Evolutionary conservation across 2,888 invertebrate species (phyloP).

Genomic region (Parthenolecanium corni): DNA sequence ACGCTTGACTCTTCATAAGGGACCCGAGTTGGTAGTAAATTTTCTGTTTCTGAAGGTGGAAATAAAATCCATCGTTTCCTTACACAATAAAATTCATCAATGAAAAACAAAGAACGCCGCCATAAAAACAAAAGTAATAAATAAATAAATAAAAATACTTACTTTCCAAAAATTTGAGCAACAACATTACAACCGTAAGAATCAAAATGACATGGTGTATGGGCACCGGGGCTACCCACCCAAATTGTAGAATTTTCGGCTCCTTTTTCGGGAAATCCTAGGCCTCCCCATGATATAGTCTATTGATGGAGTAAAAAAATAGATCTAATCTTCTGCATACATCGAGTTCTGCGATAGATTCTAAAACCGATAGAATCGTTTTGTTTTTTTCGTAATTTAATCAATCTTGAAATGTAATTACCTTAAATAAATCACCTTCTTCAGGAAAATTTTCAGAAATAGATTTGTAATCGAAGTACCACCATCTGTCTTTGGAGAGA

Average conservation of each 20-base stretch:
- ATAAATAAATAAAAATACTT: slow-evolving; percentile 30
- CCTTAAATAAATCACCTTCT: not conserved
- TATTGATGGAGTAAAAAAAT: slow-evolving; percentile 37
- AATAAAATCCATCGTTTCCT: slow-evolving; percentile 89
- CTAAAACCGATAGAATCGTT: not conserved
- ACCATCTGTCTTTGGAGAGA: slow-evolving; percentile 47
- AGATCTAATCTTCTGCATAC: slow-evolving; percentile 1
- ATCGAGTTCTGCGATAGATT: not conserved
- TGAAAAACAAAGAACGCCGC: not conserved
- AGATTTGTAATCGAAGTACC: slow-evolving; percentile 71
- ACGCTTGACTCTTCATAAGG: slow-evolving; percentile 96
- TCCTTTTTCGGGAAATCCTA: slow-evolving; percentile 58
- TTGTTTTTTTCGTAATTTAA: too few species aligned
- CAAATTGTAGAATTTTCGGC: slow-evolving; percentile 67
- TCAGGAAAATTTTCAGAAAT: slow-evolving; percentile 6
- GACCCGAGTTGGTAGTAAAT: slow-evolving; percentile 63
- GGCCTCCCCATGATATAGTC: slow-evolving; percentile 50
- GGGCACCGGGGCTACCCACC: slow-evolving; percentile 75
- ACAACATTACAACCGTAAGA: slow-evolving; percentile 90
- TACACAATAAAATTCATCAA: slow-evolving; percentile 30
- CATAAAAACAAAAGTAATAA: not conserved
- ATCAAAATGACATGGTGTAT: slow-evolving; percentile 89
- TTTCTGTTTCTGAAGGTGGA: slow-evolving; percentile 58
- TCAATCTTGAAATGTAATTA: not conserved
- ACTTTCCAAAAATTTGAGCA: slow-evolving; percentile 78